Base-by-base conservation (phyloP, 2,113 vertebrate genomes). In the Tragelaphus scriptus region DNA sequence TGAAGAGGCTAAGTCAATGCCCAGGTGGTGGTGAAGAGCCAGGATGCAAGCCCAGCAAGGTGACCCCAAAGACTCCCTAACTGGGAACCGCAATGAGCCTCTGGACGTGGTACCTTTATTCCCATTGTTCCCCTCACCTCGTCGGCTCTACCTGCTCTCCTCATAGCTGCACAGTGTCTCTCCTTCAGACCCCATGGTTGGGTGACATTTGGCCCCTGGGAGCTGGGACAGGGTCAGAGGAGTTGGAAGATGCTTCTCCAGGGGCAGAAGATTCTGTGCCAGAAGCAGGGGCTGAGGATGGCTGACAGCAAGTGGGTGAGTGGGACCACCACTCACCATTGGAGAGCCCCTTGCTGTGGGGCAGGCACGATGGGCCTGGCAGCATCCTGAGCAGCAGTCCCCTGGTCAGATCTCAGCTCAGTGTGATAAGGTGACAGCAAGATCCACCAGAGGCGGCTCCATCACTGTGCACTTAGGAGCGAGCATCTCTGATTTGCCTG, bases 271-370 rank as follows among this genome's bases (percentile, higher is more conserved):
- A 53, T 21, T 53, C 65, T 53, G 53, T 89, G 56, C 49, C n/a
- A 12, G 80, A 12, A 36, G 36, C 36, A 56, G 81, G 47, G 75
- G 19, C 75, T 2, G 15, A 53, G 21, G 40, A 30, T 6, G 14
- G 55, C 49, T 65, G 86, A 25, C 16, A 51, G 28, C 53, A 3
- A 25, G 44, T 49, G 17, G 2, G 3, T 16, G n/a, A 25, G 19
- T 3, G 11, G 16, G 2, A 5, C 25, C 28, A 28, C 11, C 3
- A 11, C 21, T 1, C 0, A 1, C 28, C 12, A 1, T 2, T 0
- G 0, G n/a, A 32, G 21, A 23, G 40, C 3, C 71, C 75, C 30
- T 1, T 3, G 47, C 65, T 17, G 32, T 7, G 75, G 17, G 40
- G 19, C 4, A 6, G 14, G n/a, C 5, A 16, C 0, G 0, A 11